Evolutionary conservation across 2,888 invertebrate species (phyloP).

Genomic region (Phaonia tiefii): DNA sequence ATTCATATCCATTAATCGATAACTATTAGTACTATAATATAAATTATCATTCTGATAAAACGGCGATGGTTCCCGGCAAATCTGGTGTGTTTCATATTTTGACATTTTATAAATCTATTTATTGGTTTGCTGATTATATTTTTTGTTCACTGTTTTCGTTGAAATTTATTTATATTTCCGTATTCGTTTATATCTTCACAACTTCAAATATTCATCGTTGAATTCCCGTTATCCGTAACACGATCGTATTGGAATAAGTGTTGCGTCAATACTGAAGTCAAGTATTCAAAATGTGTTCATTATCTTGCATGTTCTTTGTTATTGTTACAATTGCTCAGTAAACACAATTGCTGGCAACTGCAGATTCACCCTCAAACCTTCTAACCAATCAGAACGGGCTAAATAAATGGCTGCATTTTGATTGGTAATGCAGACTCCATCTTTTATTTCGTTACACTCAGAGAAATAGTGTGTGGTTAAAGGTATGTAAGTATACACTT

Average conservation of each 20-base stretch:
- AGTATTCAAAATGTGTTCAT: conserved; percentile 47
- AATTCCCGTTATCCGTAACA: conserved; percentile 28
- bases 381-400: conserved; percentile 41
- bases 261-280: conserved; percentile 52
- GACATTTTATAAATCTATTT: conserved; percentile 57
- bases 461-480: neutral
- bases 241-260: conserved; percentile 39
- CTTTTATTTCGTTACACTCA: neutral
- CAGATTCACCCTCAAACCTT: conserved; percentile 23
- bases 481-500: too few relatives aligned
- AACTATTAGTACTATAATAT: conserved; percentile 65
- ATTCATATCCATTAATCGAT: conserved; percentile 66
- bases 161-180: conserved; percentile 10
- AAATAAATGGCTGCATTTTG: conserved; percentile 33
- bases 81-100: conserved; percentile 66
- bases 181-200: conserved; percentile 35
- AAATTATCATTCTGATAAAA: conserved; percentile 67
- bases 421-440: conserved; percentile 47
- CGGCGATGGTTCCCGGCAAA: conserved; percentile 63
- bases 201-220: conserved; percentile 22
- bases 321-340: conserved; percentile 13
- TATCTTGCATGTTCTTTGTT: conserved; percentile 45
- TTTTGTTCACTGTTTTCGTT: neutral
- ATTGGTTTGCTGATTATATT: neutral
- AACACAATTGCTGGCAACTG: neutral